Conservation (phyloP, 2,797 vertebrate genomes). For the Xiphorhynchus erythropygius region DNA sequence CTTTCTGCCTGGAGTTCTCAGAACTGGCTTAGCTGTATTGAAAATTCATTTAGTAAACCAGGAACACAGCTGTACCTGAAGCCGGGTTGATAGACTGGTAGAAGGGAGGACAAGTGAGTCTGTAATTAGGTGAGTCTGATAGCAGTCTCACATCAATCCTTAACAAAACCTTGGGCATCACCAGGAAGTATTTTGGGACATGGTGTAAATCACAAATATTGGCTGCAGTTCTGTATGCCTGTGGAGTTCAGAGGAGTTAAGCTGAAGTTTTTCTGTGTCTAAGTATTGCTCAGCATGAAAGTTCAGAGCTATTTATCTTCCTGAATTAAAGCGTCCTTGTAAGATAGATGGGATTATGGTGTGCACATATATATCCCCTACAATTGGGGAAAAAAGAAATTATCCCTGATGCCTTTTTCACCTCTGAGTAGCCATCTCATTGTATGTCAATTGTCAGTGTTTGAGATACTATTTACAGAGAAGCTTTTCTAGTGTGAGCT, state of each 20-base stretch:
- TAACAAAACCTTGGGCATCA: neutral
- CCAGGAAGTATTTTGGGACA: neutral
- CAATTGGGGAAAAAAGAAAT: neutral
- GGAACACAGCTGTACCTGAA: neutral
- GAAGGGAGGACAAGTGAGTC: neutral
- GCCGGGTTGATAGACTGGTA: neutral
- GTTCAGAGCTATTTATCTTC: slow-evolving; percentile 36
- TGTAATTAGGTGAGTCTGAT: neutral
- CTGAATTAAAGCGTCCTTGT: neutral
- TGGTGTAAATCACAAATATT: neutral
- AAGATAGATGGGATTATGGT: neutral
- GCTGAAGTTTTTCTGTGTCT: neutral
- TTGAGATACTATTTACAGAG: neutral
- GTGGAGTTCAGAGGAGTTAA: slow-evolving; percentile 1
- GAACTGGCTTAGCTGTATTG: neutral
- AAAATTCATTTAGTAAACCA: neutral
- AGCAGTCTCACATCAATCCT: neutral
- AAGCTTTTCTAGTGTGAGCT: neutral
- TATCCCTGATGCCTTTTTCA: neutral
- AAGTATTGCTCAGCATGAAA: neutral
- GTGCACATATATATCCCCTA: neutral
- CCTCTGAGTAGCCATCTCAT: neutral
- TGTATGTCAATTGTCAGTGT: neutral
- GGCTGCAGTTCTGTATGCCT: neutral
- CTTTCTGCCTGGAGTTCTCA: neutral